These are phyloP conservation scores for Gallinago media DNA, from an alignment of 2,113 vertebrate genomes.

Conservation along the genomic window DNA sequence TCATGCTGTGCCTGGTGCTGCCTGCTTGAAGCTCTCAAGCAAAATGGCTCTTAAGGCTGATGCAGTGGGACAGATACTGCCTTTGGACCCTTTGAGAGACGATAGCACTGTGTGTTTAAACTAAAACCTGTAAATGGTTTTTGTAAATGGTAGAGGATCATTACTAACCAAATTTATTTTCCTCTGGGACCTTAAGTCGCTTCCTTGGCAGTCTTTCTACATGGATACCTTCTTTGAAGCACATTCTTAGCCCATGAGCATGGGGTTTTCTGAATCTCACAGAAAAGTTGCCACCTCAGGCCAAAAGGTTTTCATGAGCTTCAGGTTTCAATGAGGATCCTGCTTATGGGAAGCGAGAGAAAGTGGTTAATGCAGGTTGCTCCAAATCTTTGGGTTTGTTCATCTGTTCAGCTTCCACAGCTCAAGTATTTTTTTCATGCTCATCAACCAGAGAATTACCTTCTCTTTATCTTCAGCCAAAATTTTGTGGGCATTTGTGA, in stretches of 20 bases:
- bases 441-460: not conserved
- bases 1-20: too few species aligned
- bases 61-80: too few species aligned
- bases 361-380: not conserved
- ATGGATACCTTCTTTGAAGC: not conserved
- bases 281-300: not conserved
- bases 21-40: too few species aligned
- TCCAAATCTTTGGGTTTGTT: not conserved
- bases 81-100: too few species aligned
- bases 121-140: not conserved
- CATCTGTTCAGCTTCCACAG: not conserved
- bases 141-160: not conserved
- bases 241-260: not conserved
- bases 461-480: not conserved
- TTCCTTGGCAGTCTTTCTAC: not conserved
- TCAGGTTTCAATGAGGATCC: not conserved
- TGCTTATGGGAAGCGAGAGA: not conserved
- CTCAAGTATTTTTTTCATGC: not conserved
- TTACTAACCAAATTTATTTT: not conserved
- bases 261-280: not conserved
- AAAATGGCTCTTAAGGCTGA: too few species aligned
- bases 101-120: too few species aligned
- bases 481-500: not conserved
- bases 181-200: not conserved
- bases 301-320: not conserved